Evolutionary conservation across 1,140 invertebrate genomes (phyloP).

Genomic region (Drosophila nebulosa): DNA sequence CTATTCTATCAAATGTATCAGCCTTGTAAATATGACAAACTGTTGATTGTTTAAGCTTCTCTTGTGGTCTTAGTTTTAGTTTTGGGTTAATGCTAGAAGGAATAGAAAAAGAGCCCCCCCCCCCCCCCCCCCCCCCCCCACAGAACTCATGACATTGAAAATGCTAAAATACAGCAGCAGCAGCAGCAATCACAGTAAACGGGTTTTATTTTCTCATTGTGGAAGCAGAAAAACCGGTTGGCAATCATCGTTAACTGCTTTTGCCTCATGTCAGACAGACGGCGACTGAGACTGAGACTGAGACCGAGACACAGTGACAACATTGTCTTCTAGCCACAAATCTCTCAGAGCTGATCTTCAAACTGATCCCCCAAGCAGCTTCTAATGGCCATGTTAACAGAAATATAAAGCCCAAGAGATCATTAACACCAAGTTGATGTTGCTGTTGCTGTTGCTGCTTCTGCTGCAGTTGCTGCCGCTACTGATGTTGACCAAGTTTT

Average conservation of each 20-base stretch:
- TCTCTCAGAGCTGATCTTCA: constrained; percentile 9
- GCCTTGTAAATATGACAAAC: constrained; percentile 20
- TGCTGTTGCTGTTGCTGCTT: constrained; percentile 17
- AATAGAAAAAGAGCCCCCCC: constrained; percentile 16
- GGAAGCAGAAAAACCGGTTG: constrained; percentile 41
- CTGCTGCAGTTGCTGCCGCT: neutral
- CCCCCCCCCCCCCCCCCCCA: constrained; percentile 4
- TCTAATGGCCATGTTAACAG: constrained; percentile 60
- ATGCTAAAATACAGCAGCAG: constrained; percentile 58
- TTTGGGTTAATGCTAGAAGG: constrained; percentile 5
- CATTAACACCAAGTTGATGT: constrained; percentile 46
- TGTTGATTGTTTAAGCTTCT: neutral
- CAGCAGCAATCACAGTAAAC: constrained; percentile 24
- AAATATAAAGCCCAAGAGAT: constrained; percentile 27
- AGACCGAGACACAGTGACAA: constrained; percentile 54
- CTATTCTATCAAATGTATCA: neutral
- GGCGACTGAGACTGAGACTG: constrained; percentile 21
- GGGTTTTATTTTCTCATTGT: constrained; percentile 44
- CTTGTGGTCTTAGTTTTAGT: constrained; percentile 27
- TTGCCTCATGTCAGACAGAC: constrained; percentile 1
- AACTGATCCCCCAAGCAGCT: constrained; percentile 26
- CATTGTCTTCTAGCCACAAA: constrained; percentile 11
- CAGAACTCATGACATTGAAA: constrained; percentile 67
- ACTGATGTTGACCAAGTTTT: constrained; percentile 37
- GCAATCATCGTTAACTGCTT: constrained; percentile 34